These are phyloP conservation scores for Eupleurogrammus muticus DNA, from an alignment of 2,797 vertebrate species.

Conservation along the genomic window DNA sequence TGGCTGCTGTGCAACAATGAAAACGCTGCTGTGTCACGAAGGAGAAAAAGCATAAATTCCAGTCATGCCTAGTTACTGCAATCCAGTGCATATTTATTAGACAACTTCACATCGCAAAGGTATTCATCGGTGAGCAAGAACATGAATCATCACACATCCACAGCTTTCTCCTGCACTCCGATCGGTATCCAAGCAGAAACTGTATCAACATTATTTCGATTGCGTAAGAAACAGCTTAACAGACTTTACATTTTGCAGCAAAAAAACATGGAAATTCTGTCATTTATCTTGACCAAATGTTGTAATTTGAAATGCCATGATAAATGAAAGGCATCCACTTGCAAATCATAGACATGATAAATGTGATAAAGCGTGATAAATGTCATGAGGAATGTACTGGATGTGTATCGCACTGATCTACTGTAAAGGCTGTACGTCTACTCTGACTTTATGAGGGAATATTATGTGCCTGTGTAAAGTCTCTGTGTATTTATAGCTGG, in stretches of 20 bases:
- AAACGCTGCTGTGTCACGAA: conserved; percentile 21
- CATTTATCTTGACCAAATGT: conserved; percentile 1
- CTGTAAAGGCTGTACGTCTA: background rate
- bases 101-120: conserved; percentile 60
- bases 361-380: background rate
- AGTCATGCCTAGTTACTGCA: conserved; percentile 42
- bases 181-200: conserved; percentile 46
- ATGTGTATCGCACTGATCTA: background rate
- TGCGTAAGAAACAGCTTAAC: background rate
- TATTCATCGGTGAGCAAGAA: conserved; percentile 48
- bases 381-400: background rate
- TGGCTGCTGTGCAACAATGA: conserved; percentile 8
- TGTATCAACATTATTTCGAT: conserved; percentile 34
- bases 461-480: background rate
- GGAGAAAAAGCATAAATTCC: conserved; percentile 48
- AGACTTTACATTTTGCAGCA: conserved; percentile 8
- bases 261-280: background rate
- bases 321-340: background rate
- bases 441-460: background rate
- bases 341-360: background rate
- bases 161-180: conserved; percentile 17
- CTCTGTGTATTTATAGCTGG: background rate
- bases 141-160: conserved; percentile 53
- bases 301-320: background rate
- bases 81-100: conserved; percentile 65